Evolutionary conservation across 2,888 invertebrate species (phyloP).

Genomic region (Eubasilissa splendida): DNA sequence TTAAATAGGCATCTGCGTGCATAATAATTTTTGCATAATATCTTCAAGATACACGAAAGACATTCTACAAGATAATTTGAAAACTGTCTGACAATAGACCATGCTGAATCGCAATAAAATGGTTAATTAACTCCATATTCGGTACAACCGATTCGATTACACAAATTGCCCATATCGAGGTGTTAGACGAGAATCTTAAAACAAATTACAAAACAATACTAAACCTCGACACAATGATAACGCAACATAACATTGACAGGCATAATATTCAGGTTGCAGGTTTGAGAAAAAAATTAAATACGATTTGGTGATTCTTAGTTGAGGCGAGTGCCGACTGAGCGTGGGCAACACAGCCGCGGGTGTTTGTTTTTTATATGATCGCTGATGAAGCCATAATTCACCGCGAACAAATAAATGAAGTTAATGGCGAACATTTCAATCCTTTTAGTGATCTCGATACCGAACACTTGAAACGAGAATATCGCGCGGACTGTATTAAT

Average conservation of each 20-base stretch:
- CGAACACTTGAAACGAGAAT: neutral
- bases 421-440: neutral
- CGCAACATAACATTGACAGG: no score
- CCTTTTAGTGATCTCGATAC: neutral
- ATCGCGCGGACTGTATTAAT: neutral
- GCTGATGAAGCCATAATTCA: constrained; percentile 23
- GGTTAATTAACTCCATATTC: constrained; percentile 15
- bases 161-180: neutral
- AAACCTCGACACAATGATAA: no score
- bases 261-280: no score
- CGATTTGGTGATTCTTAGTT: neutral
- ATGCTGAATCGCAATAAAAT: neutral
- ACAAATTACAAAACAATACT: no score
- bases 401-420: constrained; percentile 18
- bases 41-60: no score
- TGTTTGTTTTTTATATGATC: constrained; percentile 25
- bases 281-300: neutral
- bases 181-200: no score
- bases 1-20: no score
- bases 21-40: no score
- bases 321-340: constrained; percentile 1
- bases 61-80: no score
- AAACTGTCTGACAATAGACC: neutral
- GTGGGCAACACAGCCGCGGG: constrained; percentile 17
- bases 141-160: neutral